Percentiles rank a stretch among this genome's conserved stretches.
These are phyloP conservation scores for Sceloporus undulatus DNA, from an alignment of 2,113 vertebrate species.

Conservation along the genomic window DNA sequence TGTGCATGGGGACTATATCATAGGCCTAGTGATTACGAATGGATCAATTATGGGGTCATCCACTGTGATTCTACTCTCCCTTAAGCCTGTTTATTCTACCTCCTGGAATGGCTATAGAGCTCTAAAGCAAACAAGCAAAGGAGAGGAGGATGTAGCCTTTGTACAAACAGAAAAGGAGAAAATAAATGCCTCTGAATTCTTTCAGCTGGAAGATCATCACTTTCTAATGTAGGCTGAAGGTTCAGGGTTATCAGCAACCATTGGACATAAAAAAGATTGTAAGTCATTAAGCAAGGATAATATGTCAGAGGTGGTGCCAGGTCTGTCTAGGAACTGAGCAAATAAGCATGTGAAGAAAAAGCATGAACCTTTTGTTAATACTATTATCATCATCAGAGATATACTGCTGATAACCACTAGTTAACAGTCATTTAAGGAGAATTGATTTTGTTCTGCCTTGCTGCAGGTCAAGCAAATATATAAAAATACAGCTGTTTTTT, in stretches of 20 bases:
- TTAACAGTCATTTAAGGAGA: neutral
- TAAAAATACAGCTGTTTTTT: neutral
- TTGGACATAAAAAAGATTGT: constrained; percentile 87
- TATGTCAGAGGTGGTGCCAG: constrained; percentile 85
- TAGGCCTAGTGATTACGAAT: neutral
- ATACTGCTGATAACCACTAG: neutral
- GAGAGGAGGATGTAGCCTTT: neutral
- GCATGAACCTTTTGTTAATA: neutral
- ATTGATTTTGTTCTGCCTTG: neutral
- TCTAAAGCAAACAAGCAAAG: neutral
- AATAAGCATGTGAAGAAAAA: constrained; percentile 78
- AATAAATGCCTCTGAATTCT: neutral
- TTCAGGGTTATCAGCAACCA: constrained; percentile 86
- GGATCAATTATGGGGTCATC: neutral
- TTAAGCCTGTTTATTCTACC: neutral
- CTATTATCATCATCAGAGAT: neutral
- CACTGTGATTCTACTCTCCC: neutral
- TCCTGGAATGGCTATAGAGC: neutral
- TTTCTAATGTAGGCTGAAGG: constrained; percentile 82
- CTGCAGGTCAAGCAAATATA: neutral
- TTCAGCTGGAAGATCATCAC: neutral
- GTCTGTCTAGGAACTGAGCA: constrained; percentile 86
- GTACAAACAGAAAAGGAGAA: neutral
- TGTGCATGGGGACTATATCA: neutral
- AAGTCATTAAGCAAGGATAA: constrained; percentile 93